phyloP scores from a whole-genome alignment of 2,113 vertebrate genomes.

The Struthidea cinerea region DNA sequence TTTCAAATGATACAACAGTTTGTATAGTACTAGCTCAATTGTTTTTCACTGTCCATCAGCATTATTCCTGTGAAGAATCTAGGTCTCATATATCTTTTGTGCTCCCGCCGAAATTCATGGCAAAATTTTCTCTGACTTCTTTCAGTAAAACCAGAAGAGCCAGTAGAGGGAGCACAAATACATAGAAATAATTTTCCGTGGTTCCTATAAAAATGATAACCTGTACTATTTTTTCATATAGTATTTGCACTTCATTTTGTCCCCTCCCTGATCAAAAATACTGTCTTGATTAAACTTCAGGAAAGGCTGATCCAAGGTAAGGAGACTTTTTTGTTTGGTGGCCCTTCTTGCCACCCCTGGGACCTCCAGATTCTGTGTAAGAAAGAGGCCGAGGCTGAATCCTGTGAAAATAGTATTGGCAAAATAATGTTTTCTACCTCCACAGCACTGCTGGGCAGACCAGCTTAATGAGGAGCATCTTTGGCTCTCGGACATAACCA shows the following conservation, averaged over 20 bases:
- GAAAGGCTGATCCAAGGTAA: not conserved
- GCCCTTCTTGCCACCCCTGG: not conserved
- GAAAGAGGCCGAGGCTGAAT: not conserved
- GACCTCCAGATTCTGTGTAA: not conserved
- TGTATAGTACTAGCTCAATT: not conserved
- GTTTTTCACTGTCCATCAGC: not conserved
- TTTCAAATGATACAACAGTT: not conserved
- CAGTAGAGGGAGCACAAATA: slow-evolving; percentile 60
- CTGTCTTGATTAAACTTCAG: not conserved
- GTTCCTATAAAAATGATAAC: not conserved
- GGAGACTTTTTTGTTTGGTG: not conserved
- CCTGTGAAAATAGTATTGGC: not conserved
- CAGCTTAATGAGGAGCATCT: not conserved
- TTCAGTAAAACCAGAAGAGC: not conserved
- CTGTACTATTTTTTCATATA: not conserved
- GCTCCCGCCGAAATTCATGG: not conserved
- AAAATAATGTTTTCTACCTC: not conserved
- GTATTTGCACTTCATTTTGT: not conserved
- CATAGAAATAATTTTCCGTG: not conserved
- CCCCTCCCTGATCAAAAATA: not conserved
- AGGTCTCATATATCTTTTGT: not conserved
- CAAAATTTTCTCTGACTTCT: not conserved
- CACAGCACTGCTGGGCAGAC: not conserved
- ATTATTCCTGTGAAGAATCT: not conserved
- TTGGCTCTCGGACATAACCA: not conserved